phyloP scores from a whole-genome alignment of 2,797 vertebrate species.

The Sebastes paucispinis region DNA sequence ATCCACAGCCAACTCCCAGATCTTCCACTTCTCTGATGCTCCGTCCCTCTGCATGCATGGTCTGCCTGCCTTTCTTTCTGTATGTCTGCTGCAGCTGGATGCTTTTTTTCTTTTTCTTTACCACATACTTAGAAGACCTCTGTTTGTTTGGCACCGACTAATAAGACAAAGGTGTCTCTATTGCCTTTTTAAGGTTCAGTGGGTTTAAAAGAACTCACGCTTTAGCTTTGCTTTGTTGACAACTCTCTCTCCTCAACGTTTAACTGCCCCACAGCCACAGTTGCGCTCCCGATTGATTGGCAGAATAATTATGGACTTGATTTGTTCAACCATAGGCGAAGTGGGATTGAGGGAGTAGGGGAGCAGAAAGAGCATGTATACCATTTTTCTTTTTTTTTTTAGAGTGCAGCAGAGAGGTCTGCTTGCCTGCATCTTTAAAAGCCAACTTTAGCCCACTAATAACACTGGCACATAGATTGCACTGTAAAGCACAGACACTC shows the following conservation, averaged over 20 bases:
- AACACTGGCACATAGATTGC: slow-evolving; percentile 36
- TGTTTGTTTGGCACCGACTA: slow-evolving; percentile 53
- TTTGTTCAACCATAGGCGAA: slow-evolving; percentile 73
- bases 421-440: slow-evolving; percentile 51
- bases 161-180: slow-evolving; percentile 58
- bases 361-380: slow-evolving; percentile 67
- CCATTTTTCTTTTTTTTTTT: slow-evolving; percentile 60
- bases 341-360: slow-evolving; percentile 71
- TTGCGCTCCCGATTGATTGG: slow-evolving; percentile 77
- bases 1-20: slow-evolving; percentile 55
- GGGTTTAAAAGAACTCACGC: slow-evolving; percentile 58
- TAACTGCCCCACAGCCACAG: slow-evolving; percentile 71
- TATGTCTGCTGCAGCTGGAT: slow-evolving; percentile 38
- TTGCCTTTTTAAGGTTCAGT: slow-evolving; percentile 64
- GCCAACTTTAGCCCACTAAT: slow-evolving; percentile 32
- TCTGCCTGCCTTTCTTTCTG: slow-evolving; percentile 20
- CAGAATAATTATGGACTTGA: slow-evolving; percentile 83
- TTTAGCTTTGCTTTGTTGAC: slow-evolving; percentile 70
- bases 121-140: slow-evolving; percentile 37
- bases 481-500: slow-evolving; percentile 41
- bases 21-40: slow-evolving; percentile 43
- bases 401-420: slow-evolving; percentile 45
- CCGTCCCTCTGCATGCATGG: slow-evolving; percentile 26
- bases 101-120: slow-evolving; percentile 17
- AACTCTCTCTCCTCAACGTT: slow-evolving; percentile 65